Evolutionary conservation across 2,888 invertebrate species (phyloP).

Genomic region (Mechanitis messenoides): DNA sequence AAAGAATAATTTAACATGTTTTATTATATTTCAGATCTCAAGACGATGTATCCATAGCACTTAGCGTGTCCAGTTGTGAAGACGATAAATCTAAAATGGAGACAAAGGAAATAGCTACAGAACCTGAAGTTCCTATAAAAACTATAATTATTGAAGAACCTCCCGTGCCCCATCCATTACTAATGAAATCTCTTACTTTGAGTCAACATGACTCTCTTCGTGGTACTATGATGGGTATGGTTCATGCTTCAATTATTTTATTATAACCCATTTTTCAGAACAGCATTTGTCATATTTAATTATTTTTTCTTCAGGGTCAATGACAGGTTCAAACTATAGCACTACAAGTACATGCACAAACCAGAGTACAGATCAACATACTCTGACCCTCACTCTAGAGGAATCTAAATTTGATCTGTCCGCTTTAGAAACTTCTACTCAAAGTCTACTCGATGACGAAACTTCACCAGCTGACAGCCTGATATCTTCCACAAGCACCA

Average conservation of each 20-base stretch:
- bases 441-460: constrained; percentile 86
- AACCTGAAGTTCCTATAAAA: constrained; percentile 56
- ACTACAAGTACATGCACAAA: constrained; percentile 72
- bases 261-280: background rate
- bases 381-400: constrained; percentile 80
- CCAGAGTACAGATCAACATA: constrained; percentile 67
- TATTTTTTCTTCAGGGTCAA: constrained; percentile 52
- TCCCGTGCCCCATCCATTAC: constrained; percentile 62
- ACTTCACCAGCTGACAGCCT: constrained; percentile 89
- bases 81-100: constrained; percentile 69
- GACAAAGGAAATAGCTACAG: constrained; percentile 43
- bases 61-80: constrained; percentile 72
- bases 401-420: constrained; percentile 87
- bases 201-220: constrained; percentile 66
- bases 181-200: constrained; percentile 68
- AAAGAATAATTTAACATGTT: background rate
- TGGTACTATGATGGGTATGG: constrained; percentile 66
- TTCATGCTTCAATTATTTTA: background rate
- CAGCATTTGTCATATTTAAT: background rate
- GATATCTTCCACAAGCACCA: constrained; percentile 79
- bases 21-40: constrained; percentile 53
- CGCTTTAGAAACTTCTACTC: constrained; percentile 80
- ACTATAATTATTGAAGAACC: constrained; percentile 68
- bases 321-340: constrained; percentile 73
- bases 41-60: constrained; percentile 69